Base-by-base conservation (phyloP, 2,888 invertebrate species). In the Carabus problematicus region DNA sequence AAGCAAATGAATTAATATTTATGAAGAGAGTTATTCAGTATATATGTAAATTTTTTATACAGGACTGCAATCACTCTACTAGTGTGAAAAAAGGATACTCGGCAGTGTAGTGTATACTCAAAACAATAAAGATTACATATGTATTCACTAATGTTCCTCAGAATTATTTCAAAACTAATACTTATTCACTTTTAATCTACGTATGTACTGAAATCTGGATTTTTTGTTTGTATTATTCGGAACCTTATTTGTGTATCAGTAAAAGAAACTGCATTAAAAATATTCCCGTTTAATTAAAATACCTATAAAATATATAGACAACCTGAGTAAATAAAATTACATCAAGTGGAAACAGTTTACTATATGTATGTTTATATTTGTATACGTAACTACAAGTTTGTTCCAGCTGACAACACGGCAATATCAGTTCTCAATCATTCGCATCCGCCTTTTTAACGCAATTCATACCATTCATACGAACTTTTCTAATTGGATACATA, bases 181-280 rank as follows among this genome's bases (percentile, higher is more conserved):
- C 40, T 19, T 45, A 45, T 40, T n/a, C 11, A 40, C 56, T 56
- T 41, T 56, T 6, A 29, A 29, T n/a, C n/a, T n/a, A 29, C 1
- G 3, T 45, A 45, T n/a, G 2, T 61, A 45, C 40, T 45, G 47
- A 60, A 47, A 29, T 60, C 45, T 12, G 39, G 60, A 60, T 60
- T 14, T 43, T n/a, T n/a, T n/a, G n/a, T 29, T 6, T 29, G 29
- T 29, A 29, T 29, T 29, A 29, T 29, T 29, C 29, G 29, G 6
- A 29, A 29, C 29, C 29, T 29, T 29, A 29, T 6, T 29, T 29
- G 29, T 3, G 6, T 29, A 29, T 61, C 47, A 61, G 49, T 61
- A 47, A 61, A 61, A 49, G 45, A 18, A 45, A 14, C 61, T 61
- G 47, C 49, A 61, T 43, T 49, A 61, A 49, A 61, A 61, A 60